These are phyloP conservation scores for Autographa pulchrina DNA, from an alignment of 2,888 invertebrate species.

Conservation along the genomic window DNA sequence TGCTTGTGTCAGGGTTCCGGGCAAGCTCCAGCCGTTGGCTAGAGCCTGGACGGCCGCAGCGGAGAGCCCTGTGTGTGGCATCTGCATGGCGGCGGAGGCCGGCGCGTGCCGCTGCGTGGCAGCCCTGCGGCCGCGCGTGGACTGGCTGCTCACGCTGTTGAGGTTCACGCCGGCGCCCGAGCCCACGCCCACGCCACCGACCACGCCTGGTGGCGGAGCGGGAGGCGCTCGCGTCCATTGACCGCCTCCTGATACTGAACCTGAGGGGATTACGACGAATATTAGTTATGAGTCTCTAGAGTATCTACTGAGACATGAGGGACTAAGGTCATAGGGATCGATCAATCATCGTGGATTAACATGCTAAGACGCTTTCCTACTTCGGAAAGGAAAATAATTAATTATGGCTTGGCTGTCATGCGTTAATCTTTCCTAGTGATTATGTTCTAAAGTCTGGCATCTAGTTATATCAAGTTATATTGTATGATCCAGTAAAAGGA, in stretches of 20 bases:
- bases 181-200: conserved; percentile 69
- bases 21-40: conserved; percentile 81
- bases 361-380: not conserved
- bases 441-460: not conserved
- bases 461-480: no score
- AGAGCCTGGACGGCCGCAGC: conserved; percentile 84
- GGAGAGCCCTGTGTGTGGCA: conserved; percentile 80
- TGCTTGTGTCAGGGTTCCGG: conserved; percentile 81
- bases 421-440: not conserved
- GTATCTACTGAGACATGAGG: not conserved
- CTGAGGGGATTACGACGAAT: conserved; percentile 56
- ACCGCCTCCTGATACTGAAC: conserved; percentile 87
- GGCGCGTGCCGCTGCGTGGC: conserved; percentile 75
- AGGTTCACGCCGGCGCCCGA: conserved; percentile 65
- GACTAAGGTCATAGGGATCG: not conserved
- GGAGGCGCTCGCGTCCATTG: conserved; percentile 95
- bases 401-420: not conserved
- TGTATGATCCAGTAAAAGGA: no score
- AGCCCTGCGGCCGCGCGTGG: conserved; percentile 77
- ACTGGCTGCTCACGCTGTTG: conserved; percentile 72
- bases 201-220: conserved; percentile 90
- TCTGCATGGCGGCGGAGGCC: conserved; percentile 77
- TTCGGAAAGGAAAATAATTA: not conserved
- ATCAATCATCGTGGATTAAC: not conserved
- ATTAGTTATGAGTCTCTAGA: not conserved